Evolutionary conservation across 2,888 invertebrate genomes (phyloP).

Genomic region (Labia minor): DNA sequence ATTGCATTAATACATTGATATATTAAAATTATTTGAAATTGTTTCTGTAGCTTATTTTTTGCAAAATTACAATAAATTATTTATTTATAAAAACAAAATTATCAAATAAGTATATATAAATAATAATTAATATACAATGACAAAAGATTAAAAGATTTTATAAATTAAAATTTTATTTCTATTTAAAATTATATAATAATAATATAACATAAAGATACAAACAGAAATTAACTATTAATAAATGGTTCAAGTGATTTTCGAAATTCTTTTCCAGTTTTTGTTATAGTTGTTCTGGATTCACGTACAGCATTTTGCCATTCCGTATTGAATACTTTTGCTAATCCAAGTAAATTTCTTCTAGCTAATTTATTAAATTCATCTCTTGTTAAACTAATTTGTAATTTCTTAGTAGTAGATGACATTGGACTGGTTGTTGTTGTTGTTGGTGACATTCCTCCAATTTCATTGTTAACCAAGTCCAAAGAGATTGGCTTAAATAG

Average conservation of each 20-base stretch:
- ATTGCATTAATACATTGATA: too few relatives aligned
- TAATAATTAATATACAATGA: too few relatives aligned
- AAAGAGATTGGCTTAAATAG: neutral
- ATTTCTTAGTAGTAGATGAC: neutral
- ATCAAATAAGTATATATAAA: too few relatives aligned
- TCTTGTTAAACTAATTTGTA: slow-evolving; percentile 3
- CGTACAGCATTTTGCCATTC: slow-evolving; percentile 18
- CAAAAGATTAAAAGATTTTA: too few relatives aligned
- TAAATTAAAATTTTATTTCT: too few relatives aligned
- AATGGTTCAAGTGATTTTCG: neutral
- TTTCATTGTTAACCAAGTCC: neutral
- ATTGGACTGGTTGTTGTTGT: neutral
- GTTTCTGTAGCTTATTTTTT: too few relatives aligned
- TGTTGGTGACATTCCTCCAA: neutral
- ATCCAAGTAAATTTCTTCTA: slow-evolving; percentile 16
- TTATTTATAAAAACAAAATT: too few relatives aligned
- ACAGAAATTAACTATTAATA: neutral
- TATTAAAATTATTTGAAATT: too few relatives aligned
- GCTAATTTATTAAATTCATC: slow-evolving; percentile 15
- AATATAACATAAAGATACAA: too few relatives aligned
- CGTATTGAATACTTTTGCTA: slow-evolving; percentile 17
- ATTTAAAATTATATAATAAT: too few relatives aligned
- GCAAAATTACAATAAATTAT: too few relatives aligned
- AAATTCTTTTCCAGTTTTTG: neutral
- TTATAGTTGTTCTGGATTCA: neutral